Evolutionary conservation across 2,113 vertebrate species (phyloP).

Genomic region (Hippocampus comes): DNA sequence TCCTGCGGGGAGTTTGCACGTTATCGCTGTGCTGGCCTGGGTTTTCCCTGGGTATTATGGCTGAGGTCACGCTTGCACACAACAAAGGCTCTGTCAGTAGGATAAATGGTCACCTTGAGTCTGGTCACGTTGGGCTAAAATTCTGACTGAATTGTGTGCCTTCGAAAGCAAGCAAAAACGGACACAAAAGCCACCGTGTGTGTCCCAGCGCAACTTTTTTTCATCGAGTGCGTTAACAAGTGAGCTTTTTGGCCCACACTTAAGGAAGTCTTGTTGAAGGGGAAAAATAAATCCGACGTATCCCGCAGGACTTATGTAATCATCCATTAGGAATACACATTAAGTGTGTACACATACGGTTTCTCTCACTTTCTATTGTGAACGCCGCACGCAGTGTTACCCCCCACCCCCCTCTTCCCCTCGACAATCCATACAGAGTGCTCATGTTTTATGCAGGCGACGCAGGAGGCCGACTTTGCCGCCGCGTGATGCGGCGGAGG

Average conservation of each 20-base stretch:
- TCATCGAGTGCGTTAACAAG: constrained; percentile 14
- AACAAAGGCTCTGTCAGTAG: neutral
- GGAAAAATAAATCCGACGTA: constrained; percentile 13
- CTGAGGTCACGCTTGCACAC: neutral
- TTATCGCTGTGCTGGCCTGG: neutral
- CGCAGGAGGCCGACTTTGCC: constrained; percentile 42
- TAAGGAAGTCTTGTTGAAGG: constrained; percentile 21
- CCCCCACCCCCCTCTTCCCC: constrained; percentile 46
- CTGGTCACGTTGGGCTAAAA: neutral
- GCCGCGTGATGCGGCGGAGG: constrained; percentile 11
- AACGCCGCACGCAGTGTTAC: constrained; percentile 29
- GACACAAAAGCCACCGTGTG: neutral
- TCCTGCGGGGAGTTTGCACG: too few relatives aligned
- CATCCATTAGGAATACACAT: constrained; percentile 49
- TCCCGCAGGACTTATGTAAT: constrained; percentile 44
- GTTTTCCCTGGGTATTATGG: constrained; percentile 5
- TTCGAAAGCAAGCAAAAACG: neutral
- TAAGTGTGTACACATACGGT: constrained; percentile 40
- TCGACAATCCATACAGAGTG: constrained; percentile 42
- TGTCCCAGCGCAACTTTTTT: neutral
- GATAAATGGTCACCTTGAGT: neutral
- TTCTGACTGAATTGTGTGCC: constrained; percentile 1
- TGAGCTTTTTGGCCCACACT: constrained; percentile 46
- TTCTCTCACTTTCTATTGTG: constrained; percentile 37
- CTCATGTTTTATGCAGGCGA: constrained; percentile 62